Percentiles rank a stretch among this genome's conserved stretches.
These are phyloP conservation scores for Trissoscelio sp. DNA, from an alignment of 2,888 invertebrate species.

Conservation along the genomic window DNA sequence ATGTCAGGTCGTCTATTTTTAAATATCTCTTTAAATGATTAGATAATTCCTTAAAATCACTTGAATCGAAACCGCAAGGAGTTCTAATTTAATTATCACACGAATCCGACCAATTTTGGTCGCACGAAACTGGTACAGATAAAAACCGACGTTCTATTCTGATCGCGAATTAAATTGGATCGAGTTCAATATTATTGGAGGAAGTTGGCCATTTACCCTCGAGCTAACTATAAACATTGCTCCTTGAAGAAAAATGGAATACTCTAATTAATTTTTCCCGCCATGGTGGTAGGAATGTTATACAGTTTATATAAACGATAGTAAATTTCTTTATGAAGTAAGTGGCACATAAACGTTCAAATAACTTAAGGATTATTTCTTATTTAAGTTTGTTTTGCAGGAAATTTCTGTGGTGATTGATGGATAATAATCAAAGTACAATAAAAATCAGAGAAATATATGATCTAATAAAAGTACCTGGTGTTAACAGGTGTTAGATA, in stretches of 20 bases:
- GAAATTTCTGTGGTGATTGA: neutral
- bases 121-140: conserved; percentile 11
- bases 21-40: conserved; percentile 27
- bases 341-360: neutral
- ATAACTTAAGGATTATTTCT: neutral
- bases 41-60: conserved; percentile 18
- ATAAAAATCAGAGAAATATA: conserved; percentile 26
- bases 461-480: conserved; percentile 30
- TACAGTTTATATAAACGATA: neutral
- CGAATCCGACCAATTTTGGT: conserved; percentile 33
- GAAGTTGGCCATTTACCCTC: neutral
- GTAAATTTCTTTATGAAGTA: neutral
- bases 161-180: conserved; percentile 29
- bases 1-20: conserved; percentile 16
- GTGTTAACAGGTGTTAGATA: conserved; percentile 53
- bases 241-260: neutral
- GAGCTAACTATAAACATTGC: conserved; percentile 5
- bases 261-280: neutral
- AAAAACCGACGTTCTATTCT: conserved; percentile 23
- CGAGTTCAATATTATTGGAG: conserved; percentile 19
- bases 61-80: neutral
- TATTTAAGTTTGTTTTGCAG: conserved; percentile 1
- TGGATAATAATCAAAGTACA: conserved; percentile 11
- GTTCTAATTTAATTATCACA: conserved; percentile 33
- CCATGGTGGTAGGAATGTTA: no score